Evolutionary conservation across 2,888 invertebrate species (phyloP).

Genomic region (Abscondita cerata): DNA sequence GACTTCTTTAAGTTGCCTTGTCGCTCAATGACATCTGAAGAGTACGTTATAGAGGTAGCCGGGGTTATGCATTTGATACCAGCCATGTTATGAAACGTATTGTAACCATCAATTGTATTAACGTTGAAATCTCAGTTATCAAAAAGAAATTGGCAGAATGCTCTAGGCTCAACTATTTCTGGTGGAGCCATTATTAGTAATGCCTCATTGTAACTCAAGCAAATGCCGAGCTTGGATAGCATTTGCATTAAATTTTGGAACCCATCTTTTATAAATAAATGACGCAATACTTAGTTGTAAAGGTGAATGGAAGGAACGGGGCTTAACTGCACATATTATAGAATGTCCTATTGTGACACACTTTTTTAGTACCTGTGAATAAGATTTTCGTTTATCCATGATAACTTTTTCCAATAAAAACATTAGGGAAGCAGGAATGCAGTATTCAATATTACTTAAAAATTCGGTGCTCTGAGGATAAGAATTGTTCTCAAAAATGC

Average conservation of each 20-base stretch:
- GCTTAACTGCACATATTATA: neutral
- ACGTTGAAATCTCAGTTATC: slow-evolving; percentile 2
- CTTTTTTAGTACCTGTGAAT: neutral
- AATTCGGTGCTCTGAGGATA: neutral
- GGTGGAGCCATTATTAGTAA: slow-evolving; percentile 1
- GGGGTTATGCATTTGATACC: slow-evolving; percentile 1
- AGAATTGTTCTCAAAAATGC: neutral
- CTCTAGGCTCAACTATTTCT: neutral
- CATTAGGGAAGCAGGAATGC: neutral
- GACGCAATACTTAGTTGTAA: slow-evolving; percentile 10
- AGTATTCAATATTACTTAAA: neutral
- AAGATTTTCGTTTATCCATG: neutral
- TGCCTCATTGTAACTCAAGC: neutral
- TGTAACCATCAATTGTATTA: neutral
- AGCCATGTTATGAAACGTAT: neutral
- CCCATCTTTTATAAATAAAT: slow-evolving; percentile 8
- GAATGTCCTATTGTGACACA: neutral
- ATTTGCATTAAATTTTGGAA: slow-evolving; percentile 6
- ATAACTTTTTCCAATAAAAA: neutral
- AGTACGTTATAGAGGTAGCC: neutral
- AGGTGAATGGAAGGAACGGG: neutral
- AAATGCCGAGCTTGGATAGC: neutral
- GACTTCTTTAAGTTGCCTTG: neutral
- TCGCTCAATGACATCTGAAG: neutral
- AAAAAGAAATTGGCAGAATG: neutral